These are phyloP conservation scores for Acanthurus lineatus DNA, from an alignment of 2,797 vertebrate species.

Conservation along the genomic window DNA sequence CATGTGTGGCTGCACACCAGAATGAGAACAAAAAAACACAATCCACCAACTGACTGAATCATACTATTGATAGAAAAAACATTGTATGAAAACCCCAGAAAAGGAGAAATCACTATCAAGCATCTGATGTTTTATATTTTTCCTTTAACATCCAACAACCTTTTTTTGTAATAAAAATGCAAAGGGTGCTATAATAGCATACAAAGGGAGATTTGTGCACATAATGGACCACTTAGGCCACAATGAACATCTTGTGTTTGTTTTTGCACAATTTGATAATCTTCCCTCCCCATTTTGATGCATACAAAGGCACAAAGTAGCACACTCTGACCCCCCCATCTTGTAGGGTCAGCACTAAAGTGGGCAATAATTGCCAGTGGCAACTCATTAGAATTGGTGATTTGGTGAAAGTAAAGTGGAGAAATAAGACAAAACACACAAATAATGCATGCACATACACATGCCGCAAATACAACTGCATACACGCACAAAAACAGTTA, in stretches of 20 bases:
- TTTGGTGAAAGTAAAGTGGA: slow-evolving; percentile 79
- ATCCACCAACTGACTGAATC: slow-evolving; percentile 16
- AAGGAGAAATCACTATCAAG: slow-evolving; percentile 9
- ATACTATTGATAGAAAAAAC: slow-evolving; percentile 6
- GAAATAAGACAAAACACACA: slow-evolving; percentile 72
- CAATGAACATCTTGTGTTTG: slow-evolving; percentile 76
- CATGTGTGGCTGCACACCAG: background rate
- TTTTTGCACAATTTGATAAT: slow-evolving; percentile 78
- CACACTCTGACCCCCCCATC: slow-evolving; percentile 78
- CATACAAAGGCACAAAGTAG: slow-evolving; percentile 77
- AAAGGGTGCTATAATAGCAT: slow-evolving; percentile 59
- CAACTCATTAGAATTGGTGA: slow-evolving; percentile 87
- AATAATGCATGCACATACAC: slow-evolving; percentile 45
- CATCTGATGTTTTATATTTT: slow-evolving; percentile 45
- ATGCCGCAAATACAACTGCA: slow-evolving; percentile 19
- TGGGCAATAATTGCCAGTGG: slow-evolving; percentile 85
- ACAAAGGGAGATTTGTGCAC: slow-evolving; percentile 64
- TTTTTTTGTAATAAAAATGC: slow-evolving; percentile 45
- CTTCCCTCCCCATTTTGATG: slow-evolving; percentile 67
- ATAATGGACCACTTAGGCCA: slow-evolving; percentile 75
- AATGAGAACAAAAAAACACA: background rate
- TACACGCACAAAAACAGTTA: background rate
- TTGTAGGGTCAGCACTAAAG: slow-evolving; percentile 83
- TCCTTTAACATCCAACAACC: slow-evolving; percentile 44
- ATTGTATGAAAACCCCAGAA: background rate